A percentile compares a stretch with the other conserved stretches of the same genome.
phyloP scores from a whole-genome alignment of 2,888 invertebrate species.

The Chirona hameri region DNA sequence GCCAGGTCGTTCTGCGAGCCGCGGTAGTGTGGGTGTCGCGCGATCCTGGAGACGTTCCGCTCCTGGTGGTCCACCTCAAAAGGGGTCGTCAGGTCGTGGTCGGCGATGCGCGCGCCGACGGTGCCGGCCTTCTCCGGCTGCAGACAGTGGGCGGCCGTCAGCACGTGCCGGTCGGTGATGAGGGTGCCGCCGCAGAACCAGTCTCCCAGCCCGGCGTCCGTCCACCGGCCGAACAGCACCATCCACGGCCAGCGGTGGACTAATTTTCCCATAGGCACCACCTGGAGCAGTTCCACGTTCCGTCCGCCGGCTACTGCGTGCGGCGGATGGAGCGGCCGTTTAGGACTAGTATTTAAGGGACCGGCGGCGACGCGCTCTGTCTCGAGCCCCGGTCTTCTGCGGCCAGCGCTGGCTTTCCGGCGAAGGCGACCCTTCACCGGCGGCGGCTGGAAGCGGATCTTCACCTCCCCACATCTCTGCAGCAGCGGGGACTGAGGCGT shows the following conservation, averaged over 20 bases:
- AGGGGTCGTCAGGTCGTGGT: not conserved
- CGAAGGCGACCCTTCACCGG: too few relatives aligned
- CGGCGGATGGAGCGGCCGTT: too few relatives aligned
- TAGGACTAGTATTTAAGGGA: too few relatives aligned
- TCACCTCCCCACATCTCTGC: too few relatives aligned
- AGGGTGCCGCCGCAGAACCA: not conserved
- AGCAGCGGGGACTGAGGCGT: too few relatives aligned
- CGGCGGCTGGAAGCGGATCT: too few relatives aligned
- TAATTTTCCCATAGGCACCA: too few relatives aligned
- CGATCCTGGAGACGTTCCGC: not conserved
- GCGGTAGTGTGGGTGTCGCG: not conserved
- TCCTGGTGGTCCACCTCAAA: not conserved
- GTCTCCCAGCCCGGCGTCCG: not conserved
- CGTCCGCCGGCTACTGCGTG: too few relatives aligned
- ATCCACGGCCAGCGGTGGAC: not conserved
- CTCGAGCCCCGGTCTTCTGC: too few relatives aligned
- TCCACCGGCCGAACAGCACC: not conserved
- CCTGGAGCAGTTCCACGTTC: too few relatives aligned
- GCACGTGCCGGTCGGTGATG: not conserved
- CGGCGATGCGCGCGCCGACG: not conserved
- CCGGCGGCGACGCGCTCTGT: too few relatives aligned
- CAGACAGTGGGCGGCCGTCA: not conserved
- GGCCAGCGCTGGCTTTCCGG: too few relatives aligned
- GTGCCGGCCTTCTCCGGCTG: not conserved
- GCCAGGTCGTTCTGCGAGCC: not conserved